Conservation (phyloP, 2,113 vertebrate species). For the Microcebus lehilahytsara region DNA sequence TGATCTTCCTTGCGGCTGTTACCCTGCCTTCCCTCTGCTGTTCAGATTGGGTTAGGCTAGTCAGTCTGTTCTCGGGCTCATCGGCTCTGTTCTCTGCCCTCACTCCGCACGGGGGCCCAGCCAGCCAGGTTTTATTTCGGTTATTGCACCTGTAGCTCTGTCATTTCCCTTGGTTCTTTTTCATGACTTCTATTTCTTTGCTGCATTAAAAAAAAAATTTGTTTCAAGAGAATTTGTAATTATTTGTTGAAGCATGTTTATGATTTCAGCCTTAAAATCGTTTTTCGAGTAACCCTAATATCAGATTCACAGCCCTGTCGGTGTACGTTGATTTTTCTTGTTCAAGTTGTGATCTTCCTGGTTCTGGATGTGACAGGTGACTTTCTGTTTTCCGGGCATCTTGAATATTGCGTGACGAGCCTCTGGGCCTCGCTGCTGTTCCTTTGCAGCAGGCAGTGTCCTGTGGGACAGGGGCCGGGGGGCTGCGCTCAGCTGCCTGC, state of each 20-base stretch:
- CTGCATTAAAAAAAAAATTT: background rate
- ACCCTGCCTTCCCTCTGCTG: background rate
- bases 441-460: rapidly evolving
- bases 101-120: rapidly evolving
- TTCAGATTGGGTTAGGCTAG: background rate
- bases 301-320: background rate
- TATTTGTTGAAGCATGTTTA: background rate
- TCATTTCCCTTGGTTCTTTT: background rate
- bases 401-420: background rate
- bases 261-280: background rate
- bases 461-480: too few species aligned
- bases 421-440: background rate
- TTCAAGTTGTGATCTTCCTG: background rate
- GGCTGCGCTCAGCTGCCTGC: too few species aligned
- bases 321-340: background rate
- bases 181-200: background rate
- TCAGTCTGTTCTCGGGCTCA: too few species aligned
- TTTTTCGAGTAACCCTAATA: background rate
- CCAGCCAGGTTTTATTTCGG: background rate
- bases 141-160: background rate
- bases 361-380: background rate
- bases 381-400: background rate
- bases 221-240: background rate
- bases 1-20: too few species aligned
- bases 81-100: rapidly evolving